Base-by-base conservation (phyloP, 2,888 invertebrate species). In the Melanotus villosus region DNA sequence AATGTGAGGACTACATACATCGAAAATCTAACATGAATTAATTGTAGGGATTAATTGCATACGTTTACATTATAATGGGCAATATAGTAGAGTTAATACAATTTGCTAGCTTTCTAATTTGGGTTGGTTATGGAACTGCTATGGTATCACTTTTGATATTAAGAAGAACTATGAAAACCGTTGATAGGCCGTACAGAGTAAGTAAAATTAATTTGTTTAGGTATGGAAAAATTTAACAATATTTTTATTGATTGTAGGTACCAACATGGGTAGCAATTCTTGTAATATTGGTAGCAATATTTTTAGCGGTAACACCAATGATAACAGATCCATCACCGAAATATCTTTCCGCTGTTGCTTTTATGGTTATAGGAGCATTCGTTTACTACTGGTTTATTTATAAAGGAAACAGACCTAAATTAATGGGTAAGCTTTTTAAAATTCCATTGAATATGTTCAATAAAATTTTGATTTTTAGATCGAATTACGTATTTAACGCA, bases 101-200 rank as follows among this genome's bases (percentile, higher is more conserved):
- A 78, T 94, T 95, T 81, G 93, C 94, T 43, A 94, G 94, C 82
- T 95, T 95, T 86, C 89, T 95, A 71, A 91, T 94, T 18, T 96
- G 95, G 95, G 89, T 94, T 70, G 94, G 94, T 85, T 96, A 95
- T 82, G 95, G 94, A 0, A 83, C 91, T 0, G 93, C 94, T 0
- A 93, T 95, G 92, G 87, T 93, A 0, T 91, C 94, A 0, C 85
- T 96, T 14, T 82, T 96, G 32, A 88, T 94, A 0, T 85, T 96
- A 78, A 84, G 95, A 50, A 90, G 83, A 77, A 94, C 92, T 0
- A 91, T 90, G 79, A 89, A 90, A 2, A 83, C 91, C 68, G 89
- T 87, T 19, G 88, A 87, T 0, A 86, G 95, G 65, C 94, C 94
- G 0, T 95, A 94, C 78, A 89, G 89, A 81, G 89, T 89, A 83